A percentile compares a stretch with the other conserved stretches of the same genome.
These are phyloP conservation scores for Ichneumon xanthorius DNA, from an alignment of 2,888 invertebrate species.

Conservation along the genomic window DNA sequence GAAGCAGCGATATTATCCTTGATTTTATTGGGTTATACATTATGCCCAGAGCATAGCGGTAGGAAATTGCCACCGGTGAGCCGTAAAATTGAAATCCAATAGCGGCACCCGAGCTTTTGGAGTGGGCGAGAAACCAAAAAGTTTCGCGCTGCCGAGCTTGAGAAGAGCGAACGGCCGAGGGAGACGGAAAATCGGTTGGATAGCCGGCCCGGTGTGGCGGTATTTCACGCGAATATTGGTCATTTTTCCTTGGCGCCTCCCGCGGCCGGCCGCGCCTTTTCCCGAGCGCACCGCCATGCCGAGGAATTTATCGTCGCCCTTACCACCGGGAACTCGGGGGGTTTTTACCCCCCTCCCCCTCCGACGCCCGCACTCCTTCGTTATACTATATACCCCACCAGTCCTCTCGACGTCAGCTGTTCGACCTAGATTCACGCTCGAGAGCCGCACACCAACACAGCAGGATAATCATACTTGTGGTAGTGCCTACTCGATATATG, in stretches of 20 bases:
- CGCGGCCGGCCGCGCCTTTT: slow-evolving; percentile 56
- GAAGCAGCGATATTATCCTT: slow-evolving; percentile 70
- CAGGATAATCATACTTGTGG: slow-evolving; percentile 41
- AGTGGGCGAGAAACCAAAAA: slow-evolving; percentile 69
- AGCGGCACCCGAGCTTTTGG: slow-evolving; percentile 65
- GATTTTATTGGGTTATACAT: slow-evolving; percentile 77
- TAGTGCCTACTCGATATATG: slow-evolving; percentile 51
- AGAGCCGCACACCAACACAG: slow-evolving; percentile 54
- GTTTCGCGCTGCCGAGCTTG: slow-evolving; percentile 60
- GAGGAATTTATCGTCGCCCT: slow-evolving; percentile 69
- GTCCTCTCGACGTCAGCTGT: slow-evolving; percentile 66
- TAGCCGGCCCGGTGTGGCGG: slow-evolving; percentile 51
- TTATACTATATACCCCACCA: slow-evolving; percentile 13
- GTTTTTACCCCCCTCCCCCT: slow-evolving; percentile 22
- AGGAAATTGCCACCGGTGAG: slow-evolving; percentile 75
- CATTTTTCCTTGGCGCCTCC: slow-evolving; percentile 69
- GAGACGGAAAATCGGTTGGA: slow-evolving; percentile 11
- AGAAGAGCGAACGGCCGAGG: slow-evolving; percentile 42
- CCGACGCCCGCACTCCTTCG: neutral
- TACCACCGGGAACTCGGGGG: slow-evolving; percentile 59
- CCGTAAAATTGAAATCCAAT: slow-evolving; percentile 79
- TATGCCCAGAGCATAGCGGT: slow-evolving; percentile 73
- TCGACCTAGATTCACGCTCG: slow-evolving; percentile 66
- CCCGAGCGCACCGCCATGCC: slow-evolving; percentile 56
- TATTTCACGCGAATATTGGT: slow-evolving; percentile 73